Conservation (phyloP, 2,113 vertebrate genomes). For the Xiphophorus couchianus region DNA sequence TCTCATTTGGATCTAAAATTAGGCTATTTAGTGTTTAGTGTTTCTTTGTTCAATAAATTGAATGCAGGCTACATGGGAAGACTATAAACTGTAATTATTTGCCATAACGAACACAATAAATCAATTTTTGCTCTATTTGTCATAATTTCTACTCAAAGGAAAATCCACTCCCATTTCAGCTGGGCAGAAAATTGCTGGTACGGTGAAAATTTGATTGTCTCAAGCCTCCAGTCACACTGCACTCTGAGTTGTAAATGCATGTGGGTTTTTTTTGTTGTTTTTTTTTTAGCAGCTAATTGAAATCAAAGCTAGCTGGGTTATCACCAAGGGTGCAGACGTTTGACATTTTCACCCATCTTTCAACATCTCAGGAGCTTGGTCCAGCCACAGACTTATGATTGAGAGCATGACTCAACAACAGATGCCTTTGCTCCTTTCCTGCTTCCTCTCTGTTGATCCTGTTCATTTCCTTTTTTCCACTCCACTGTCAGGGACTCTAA, state of each 20-base stretch:
- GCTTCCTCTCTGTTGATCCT: background rate
- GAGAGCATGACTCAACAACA: background rate
- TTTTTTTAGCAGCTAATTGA: slow-evolving; percentile 17
- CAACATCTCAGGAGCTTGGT: background rate
- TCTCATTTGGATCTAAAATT: slow-evolving; percentile 5
- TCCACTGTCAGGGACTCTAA: background rate
- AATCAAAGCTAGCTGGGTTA: slow-evolving; percentile 39
- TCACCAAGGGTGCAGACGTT: slow-evolving; percentile 13
- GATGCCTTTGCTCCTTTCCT: background rate
- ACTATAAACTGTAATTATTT: slow-evolving; percentile 3
- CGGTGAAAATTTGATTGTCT: slow-evolving; percentile 1
- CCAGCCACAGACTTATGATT: background rate
- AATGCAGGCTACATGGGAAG: background rate
- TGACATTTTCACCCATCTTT: slow-evolving; percentile 9
- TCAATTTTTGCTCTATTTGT: slow-evolving; percentile 13
- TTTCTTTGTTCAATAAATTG: slow-evolving; percentile 20
- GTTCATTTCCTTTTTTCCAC: background rate
- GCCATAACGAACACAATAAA: slow-evolving; percentile 1
- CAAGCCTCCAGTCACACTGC: slow-evolving; percentile 13
- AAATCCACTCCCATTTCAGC: slow-evolving; percentile 6
- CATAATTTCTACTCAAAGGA: slow-evolving; percentile 3
- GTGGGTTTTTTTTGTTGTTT: slow-evolving; percentile 8
- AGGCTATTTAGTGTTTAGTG: background rate
- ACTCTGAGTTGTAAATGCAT: slow-evolving; percentile 34
- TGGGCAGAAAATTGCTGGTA: slow-evolving; percentile 9